Percentiles rank a stretch among this genome's conserved stretches.
phyloP scores from a whole-genome alignment of 1,140 invertebrate genomes.

The Akabosia matsudoensis region DNA sequence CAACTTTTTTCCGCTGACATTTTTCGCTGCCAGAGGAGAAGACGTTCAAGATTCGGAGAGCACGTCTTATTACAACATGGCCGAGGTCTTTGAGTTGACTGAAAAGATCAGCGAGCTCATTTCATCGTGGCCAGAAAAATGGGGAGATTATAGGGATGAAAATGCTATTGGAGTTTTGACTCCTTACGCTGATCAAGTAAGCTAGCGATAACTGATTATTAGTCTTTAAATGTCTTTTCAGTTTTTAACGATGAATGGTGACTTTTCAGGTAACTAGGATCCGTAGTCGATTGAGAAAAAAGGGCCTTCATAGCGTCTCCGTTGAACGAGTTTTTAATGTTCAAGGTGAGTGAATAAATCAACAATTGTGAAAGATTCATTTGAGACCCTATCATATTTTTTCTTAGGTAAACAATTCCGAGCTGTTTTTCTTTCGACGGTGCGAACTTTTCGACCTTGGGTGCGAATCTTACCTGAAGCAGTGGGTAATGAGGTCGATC shows the following conservation, averaged over 20 bases:
- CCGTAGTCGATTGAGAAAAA: conserved; percentile 71
- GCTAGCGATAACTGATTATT: conserved; percentile 46
- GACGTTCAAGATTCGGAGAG: conserved; percentile 75
- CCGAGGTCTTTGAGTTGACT: conserved; percentile 64
- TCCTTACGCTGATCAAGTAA: conserved; percentile 80
- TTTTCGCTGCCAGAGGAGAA: conserved; percentile 75
- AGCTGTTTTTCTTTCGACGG: conserved; percentile 78
- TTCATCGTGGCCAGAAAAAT: conserved; percentile 56
- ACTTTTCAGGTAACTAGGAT: conserved; percentile 57
- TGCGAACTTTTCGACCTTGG: conserved; percentile 73
- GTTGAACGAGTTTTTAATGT: conserved; percentile 84
- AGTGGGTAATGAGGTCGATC: conserved; percentile 66
- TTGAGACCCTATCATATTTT: no score
- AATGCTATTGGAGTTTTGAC: conserved; percentile 55
- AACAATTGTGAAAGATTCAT: conserved; percentile 16
- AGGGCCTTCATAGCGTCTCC: conserved; percentile 69
- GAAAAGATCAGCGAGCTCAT: conserved; percentile 55
- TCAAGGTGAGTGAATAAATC: conserved; percentile 60
- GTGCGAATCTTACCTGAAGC: conserved; percentile 51
- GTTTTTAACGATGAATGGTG: conserved; percentile 3
- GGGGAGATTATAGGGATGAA: conserved; percentile 54
- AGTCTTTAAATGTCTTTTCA: neutral
- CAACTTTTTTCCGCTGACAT: conserved; percentile 58
- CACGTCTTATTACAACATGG: conserved; percentile 79
- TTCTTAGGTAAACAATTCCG: conserved; percentile 74